phyloP scores from a whole-genome alignment of 2,797 vertebrate species.

The Megalops cyprinoides region DNA sequence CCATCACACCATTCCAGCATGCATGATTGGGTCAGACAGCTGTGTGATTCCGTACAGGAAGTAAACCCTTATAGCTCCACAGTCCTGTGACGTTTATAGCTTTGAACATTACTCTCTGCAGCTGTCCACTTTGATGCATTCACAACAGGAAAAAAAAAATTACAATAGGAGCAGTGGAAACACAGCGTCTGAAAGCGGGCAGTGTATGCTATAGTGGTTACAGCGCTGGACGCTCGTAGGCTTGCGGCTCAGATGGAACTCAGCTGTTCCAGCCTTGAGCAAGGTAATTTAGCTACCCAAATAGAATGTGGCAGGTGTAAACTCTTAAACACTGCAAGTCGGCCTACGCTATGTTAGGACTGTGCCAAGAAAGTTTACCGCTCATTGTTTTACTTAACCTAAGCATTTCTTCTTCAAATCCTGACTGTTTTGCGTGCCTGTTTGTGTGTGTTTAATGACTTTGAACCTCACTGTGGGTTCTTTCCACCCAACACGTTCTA shows the following conservation, averaged over 20 bases:
- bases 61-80: constrained; percentile 19
- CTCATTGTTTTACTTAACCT: neutral
- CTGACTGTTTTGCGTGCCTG: neutral
- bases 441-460: neutral
- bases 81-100: neutral
- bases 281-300: too few relatives aligned
- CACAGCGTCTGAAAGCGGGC: neutral
- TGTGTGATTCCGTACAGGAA: constrained; percentile 40
- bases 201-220: neutral
- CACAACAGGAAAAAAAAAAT: neutral
- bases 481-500: neutral
- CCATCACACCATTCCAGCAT: constrained; percentile 26
- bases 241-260: neutral
- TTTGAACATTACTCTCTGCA: constrained; percentile 8
- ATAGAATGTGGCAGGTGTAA: too few relatives aligned
- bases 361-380: neutral
- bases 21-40: constrained; percentile 45
- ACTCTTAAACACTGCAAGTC: too few relatives aligned
- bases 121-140: neutral
- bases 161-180: neutral
- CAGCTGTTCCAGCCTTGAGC: neutral
- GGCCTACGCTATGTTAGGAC: neutral
- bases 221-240: neutral
- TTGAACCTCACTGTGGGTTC: neutral
- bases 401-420: neutral